Evolutionary conservation across 2,888 invertebrate species (phyloP), one percentile per base, ranked within the genome.

Genomic region (Epicampocera succincta): DNA sequence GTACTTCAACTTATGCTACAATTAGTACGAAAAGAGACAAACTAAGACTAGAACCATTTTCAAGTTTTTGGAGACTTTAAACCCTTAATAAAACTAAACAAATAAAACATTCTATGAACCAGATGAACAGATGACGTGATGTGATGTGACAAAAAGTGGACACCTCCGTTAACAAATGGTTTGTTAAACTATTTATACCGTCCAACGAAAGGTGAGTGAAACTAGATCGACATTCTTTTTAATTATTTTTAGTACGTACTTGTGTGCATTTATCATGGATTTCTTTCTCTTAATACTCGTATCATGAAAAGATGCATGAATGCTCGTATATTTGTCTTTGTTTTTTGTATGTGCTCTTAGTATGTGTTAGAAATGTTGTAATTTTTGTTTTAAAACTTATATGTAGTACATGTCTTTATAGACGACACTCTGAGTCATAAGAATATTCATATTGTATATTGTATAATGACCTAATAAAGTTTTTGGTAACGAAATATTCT

Each of bases 391-490:
- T 3, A 48, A 29, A 33, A 33, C 33, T 33, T 33, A 33, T 33
- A 33, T 2, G 2, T 25, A 52, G 25, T 6, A 19, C 1, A 21
- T 73, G 44, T 17, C 46, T 33, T 65, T 71, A 48, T n/a, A n/a
- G n/a, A 44, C 17, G 50, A 44, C 58, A 72, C 6, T 52, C 50
- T 78, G 78, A 78, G 15, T 78, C 78, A 78, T 78, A 58, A 40
- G 19, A 21, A 58, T 21, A 29, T 33, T 69, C 52, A 56, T 63
- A n/a, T n/a, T n/a, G n/a, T n/a, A n/a, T n/a, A n/a, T n/a, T n/a
- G n/a, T n/a, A n/a, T n/a, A 17, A 44, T 44, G 15, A 33, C 33
- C 33, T 8, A 33, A 33, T 33, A 33, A 40, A 12, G 25, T 48
- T 44, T 40, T 52, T 61, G 65, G 25, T 29, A 71, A 56, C 15